Percentiles rank a stretch among this genome's conserved stretches.
Conservation (phyloP, 1,140 invertebrate species). For the Drosophila insularis region DNA sequence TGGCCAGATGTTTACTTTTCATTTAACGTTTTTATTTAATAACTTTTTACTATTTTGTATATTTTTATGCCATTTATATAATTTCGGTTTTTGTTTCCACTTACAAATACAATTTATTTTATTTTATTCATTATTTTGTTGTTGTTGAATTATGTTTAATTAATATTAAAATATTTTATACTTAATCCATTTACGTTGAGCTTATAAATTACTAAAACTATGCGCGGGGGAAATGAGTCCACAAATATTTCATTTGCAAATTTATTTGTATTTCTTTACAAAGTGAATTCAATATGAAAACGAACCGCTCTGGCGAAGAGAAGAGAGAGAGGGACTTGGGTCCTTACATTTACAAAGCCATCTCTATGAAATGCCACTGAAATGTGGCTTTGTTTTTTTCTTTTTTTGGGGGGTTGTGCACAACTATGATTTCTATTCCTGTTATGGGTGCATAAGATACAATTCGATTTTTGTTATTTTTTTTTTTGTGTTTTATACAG, state of each 20-base stretch:
- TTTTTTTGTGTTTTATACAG: slow-evolving; percentile 48
- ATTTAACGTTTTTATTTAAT: slow-evolving; percentile 70
- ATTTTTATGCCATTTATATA: slow-evolving; percentile 64
- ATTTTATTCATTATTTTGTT: slow-evolving; percentile 40
- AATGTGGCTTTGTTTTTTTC: background rate
- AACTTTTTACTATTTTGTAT: slow-evolving; percentile 74
- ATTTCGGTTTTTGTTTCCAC: slow-evolving; percentile 47
- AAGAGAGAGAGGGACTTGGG: slow-evolving; percentile 15
- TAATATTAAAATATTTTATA: slow-evolving; percentile 70
- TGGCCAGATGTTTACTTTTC: background rate
- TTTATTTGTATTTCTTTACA: slow-evolving; percentile 38
- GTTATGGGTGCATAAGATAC: slow-evolving; percentile 9
- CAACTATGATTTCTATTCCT: slow-evolving; percentile 30
- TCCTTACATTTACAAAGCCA: slow-evolving; percentile 58
- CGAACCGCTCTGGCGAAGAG: slow-evolving; percentile 16
- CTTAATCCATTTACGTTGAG: slow-evolving; percentile 39
- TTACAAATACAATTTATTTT: slow-evolving; percentile 43
- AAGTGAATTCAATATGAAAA: slow-evolving; percentile 56
- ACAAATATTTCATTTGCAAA: background rate
- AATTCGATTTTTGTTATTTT: slow-evolving; percentile 11
- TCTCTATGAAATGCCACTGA: slow-evolving; percentile 25
- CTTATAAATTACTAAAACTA: slow-evolving; percentile 79
- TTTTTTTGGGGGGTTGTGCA: slow-evolving; percentile 18
- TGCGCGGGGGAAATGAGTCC: slow-evolving; percentile 60
- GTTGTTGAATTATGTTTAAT: slow-evolving; percentile 27